Evolutionary conservation across 2,797 vertebrate species (phyloP).

Genomic region (Lagorchestes hirsutus): DNA sequence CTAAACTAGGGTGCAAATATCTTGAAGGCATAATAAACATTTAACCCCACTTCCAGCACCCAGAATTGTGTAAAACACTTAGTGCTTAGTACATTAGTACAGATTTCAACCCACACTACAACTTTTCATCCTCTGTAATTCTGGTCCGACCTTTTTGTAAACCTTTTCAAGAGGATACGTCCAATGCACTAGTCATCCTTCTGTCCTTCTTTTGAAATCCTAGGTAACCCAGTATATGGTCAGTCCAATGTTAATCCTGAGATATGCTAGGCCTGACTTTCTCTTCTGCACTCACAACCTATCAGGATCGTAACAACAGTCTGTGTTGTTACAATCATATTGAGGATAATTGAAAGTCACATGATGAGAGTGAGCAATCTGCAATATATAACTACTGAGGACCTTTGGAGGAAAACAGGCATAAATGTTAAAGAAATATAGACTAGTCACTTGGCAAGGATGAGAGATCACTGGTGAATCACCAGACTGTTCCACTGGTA

Average conservation of each 20-base stretch:
- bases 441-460: neutral
- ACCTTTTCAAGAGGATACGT: neutral
- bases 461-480: neutral
- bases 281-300: neutral
- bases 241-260: neutral
- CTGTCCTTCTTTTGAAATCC: neutral
- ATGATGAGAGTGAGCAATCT: neutral
- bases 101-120: neutral
- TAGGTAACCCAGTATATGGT: neutral
- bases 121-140: neutral
- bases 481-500: neutral
- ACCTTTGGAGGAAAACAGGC: neutral
- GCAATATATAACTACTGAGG: neutral
- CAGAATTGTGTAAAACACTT: neutral
- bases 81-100: neutral
- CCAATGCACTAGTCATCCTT: neutral
- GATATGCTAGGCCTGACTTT: neutral
- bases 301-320: neutral
- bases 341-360: neutral
- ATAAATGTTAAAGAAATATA: neutral
- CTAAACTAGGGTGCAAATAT: neutral
- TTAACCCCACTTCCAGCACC: neutral
- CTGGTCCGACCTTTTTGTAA: neutral
- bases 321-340: neutral
- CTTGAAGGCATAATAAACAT: neutral